A percentile compares a stretch with the other conserved stretches of the same genome.
These are phyloP conservation scores for Drosophila eohydei DNA, from an alignment of 2,888 invertebrate genomes.

Conservation along the genomic window DNA sequence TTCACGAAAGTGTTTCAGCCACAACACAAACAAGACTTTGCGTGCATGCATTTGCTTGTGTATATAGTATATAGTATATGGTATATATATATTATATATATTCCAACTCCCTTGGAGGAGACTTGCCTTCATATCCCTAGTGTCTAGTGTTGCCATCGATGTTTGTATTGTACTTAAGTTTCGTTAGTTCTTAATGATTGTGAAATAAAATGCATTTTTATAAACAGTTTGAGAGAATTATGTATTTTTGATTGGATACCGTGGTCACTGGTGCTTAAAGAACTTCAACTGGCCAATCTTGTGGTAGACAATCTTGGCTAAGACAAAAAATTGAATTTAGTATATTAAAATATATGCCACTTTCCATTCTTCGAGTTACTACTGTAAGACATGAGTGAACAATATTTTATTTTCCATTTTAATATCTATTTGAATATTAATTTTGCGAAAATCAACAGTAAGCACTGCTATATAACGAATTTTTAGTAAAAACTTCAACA, in stretches of 20 bases:
- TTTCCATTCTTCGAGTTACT: background rate
- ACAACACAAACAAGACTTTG: constrained; percentile 52
- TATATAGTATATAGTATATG: constrained; percentile 40
- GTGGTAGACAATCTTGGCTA: background rate
- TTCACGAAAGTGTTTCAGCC: constrained; percentile 60
- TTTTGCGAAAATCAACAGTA: background rate
- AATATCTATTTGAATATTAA: background rate
- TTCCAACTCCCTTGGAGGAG: constrained; percentile 20
- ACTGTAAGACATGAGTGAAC: background rate
- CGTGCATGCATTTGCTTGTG: constrained; percentile 49
- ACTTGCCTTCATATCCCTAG: constrained; percentile 52
- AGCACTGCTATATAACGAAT: background rate
- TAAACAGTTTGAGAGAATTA: constrained; percentile 11
- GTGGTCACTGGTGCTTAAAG: background rate
- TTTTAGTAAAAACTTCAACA: background rate
- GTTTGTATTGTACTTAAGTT: constrained; percentile 75
- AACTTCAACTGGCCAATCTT: background rate
- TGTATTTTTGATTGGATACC: background rate
- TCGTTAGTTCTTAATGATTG: constrained; percentile 48
- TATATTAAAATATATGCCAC: background rate
- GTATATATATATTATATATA: constrained; percentile 3
- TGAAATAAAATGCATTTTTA: constrained; percentile 58
- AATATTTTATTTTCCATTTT: background rate
- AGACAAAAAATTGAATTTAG: background rate
- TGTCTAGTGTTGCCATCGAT: constrained; percentile 66